Evolutionary conservation across 2,888 invertebrate species (phyloP), one percentile per base, ranked within the genome.

Genomic region (Drosophila pegasa): DNA sequence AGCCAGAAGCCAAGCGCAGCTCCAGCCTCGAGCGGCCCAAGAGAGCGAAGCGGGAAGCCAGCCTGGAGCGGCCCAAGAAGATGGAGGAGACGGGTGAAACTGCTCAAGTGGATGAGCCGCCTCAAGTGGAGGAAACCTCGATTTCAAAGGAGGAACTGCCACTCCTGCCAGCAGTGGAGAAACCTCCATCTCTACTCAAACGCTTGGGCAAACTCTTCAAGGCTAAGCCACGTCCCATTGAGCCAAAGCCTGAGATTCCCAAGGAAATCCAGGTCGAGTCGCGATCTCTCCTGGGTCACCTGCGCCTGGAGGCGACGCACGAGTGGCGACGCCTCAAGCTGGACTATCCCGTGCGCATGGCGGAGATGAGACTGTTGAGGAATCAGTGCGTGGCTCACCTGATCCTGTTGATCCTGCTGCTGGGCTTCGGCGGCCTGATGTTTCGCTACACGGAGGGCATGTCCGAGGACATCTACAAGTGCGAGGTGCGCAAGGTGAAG

Each of bases 401-500:
- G 22, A 91, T 97, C n/a, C 80, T 96, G 27, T 92, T 96, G 38
- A 92, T 96, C 25, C 94, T 96, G 60, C 93, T 95, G 77, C 95
- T 96, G 83, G 97, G 97, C 5, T 92, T 96, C 51, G 97, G 97
- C 1, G 97, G 96, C 0, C 93, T 97, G 51, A 93, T 96, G 83
- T 97, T 97, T 86, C 95, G 96, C 73, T 95, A 95, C 74, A 95
- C 96, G 22, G 98, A 98, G 91, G 97, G 97, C 3, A 94, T 95
- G 2, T 96, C 97, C 82, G 98, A 98, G 89, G 94, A 96, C 69
- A 95, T 95, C 71, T 97, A 96, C 92, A 98, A 98, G 92, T 97
- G 97, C 89, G 96, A 97, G 9, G 96, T 97, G 43, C 96, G 97
- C 82, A 94, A 96, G 82, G 96, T 97, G 0, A 97, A 97, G 89